These are phyloP conservation scores for Meiosimyza platycephala DNA, from an alignment of 2,888 invertebrate species.

Conservation along the genomic window DNA sequence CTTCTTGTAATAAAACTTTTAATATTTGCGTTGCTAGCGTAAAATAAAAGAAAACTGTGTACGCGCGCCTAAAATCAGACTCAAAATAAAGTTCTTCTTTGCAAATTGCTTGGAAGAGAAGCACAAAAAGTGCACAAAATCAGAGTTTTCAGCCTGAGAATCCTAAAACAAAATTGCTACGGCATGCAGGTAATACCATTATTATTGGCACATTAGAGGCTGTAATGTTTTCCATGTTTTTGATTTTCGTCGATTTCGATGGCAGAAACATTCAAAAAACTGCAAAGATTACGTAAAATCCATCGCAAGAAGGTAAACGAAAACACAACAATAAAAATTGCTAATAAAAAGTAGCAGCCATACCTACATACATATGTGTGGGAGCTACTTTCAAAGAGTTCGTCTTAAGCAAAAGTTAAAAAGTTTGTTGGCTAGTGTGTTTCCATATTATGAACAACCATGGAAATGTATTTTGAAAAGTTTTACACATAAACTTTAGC, in stretches of 20 bases:
- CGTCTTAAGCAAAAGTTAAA: too few relatives aligned
- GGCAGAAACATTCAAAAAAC: too few relatives aligned
- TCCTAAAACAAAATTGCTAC: neutral
- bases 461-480: too few relatives aligned
- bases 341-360: too few relatives aligned
- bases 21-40: neutral
- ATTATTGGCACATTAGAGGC: neutral
- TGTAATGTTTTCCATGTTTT: slow-evolving; percentile 4
- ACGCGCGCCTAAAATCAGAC: slow-evolving; percentile 16
- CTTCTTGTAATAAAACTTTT: slow-evolving; percentile 13
- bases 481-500: too few relatives aligned
- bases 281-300: too few relatives aligned
- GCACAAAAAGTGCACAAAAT: slow-evolving; percentile 4
- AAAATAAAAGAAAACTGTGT: neutral
- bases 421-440: too few relatives aligned
- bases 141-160: neutral
- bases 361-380: too few relatives aligned
- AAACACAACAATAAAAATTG: too few relatives aligned
- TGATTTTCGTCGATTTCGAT: neutral
- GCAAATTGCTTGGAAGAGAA: neutral
- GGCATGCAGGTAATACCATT: slow-evolving; percentile 17
- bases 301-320: too few relatives aligned
- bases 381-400: too few relatives aligned
- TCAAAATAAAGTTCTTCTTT: neutral
- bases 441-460: too few relatives aligned